phyloP scores from a whole-genome alignment of 2,797 vertebrate species.

The Hoplostethus atlanticus region DNA sequence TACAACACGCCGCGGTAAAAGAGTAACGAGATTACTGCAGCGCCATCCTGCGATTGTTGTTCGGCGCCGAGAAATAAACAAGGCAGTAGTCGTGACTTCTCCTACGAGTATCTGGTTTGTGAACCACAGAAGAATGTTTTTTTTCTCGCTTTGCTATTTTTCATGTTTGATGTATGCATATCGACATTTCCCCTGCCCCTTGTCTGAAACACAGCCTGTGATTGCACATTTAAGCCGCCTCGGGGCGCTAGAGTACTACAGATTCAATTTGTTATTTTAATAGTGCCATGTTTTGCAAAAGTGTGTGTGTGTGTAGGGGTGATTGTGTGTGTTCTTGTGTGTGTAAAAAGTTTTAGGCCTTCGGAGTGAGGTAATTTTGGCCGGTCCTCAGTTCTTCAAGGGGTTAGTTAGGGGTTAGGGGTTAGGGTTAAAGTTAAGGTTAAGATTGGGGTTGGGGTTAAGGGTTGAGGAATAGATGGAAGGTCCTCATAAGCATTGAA shows the following conservation, averaged over 20 bases:
- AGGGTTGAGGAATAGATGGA: too few relatives aligned
- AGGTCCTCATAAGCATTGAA: too few relatives aligned
- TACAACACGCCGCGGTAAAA: rapidly evolving
- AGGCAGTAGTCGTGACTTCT: rapidly evolving
- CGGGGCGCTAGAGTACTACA: slow-evolving; percentile 34
- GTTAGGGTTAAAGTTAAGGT: too few relatives aligned
- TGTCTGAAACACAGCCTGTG: neutral
- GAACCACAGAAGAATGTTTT: neutral
- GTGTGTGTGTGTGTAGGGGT: slow-evolving; percentile 5
- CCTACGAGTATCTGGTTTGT: too few relatives aligned
- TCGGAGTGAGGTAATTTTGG: too few relatives aligned
- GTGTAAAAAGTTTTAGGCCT: too few relatives aligned
- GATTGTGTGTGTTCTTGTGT: too few relatives aligned
- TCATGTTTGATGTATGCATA: neutral
- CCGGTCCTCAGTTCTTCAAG: too few relatives aligned
- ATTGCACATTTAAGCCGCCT: neutral
- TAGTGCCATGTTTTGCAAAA: too few relatives aligned
- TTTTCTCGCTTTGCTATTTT: rapidly evolving
- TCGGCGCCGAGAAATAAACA: neutral
- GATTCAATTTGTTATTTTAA: too few relatives aligned
- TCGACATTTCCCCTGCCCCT: neutral
- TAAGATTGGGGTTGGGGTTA: too few relatives aligned
- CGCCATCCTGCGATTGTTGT: slow-evolving; percentile 48
- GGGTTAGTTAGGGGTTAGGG: too few relatives aligned
- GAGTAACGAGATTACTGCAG: slow-evolving; percentile 20